Evolutionary conservation across 1,140 invertebrate genomes (phyloP).

Genomic region (Mya arenaria): DNA sequence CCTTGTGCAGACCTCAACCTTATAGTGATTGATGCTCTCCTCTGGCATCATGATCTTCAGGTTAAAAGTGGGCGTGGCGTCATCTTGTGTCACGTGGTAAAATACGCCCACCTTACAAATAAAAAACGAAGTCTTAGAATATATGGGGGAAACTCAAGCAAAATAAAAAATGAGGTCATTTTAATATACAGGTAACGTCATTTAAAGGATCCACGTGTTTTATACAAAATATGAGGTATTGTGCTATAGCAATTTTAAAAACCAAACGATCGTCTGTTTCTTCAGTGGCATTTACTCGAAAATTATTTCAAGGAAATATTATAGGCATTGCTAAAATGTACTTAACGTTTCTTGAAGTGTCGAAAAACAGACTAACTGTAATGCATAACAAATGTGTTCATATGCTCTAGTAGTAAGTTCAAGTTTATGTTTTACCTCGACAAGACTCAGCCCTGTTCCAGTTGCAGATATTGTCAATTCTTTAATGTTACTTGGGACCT

Average conservation of each 20-base stretch:
- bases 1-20: slow-evolving; percentile 90
- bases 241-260: too few relatives aligned
- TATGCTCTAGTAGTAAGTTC: not conserved
- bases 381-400: not conserved
- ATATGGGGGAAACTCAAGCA: too few relatives aligned
- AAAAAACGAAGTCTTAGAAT: too few relatives aligned
- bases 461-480: slow-evolving; percentile 37
- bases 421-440: slow-evolving; percentile 26
- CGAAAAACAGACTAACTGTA: not conserved
- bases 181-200: too few relatives aligned
- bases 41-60: slow-evolving; percentile 94
- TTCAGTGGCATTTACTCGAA: too few relatives aligned
- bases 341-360: not conserved
- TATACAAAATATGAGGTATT: too few relatives aligned
- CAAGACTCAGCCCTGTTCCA: slow-evolving; percentile 40
- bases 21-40: slow-evolving; percentile 89
- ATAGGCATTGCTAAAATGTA: too few relatives aligned
- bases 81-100: slow-evolving; percentile 94
- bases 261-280: too few relatives aligned
- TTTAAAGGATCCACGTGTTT: too few relatives aligned
- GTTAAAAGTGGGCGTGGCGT: slow-evolving; percentile 92
- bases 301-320: too few relatives aligned
- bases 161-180: too few relatives aligned
- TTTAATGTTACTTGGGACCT: slow-evolving; percentile 36
- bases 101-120: slow-evolving; percentile 87